Conservation (phyloP, 2,797 vertebrate species). For the Propithecus perrieri region DNA sequence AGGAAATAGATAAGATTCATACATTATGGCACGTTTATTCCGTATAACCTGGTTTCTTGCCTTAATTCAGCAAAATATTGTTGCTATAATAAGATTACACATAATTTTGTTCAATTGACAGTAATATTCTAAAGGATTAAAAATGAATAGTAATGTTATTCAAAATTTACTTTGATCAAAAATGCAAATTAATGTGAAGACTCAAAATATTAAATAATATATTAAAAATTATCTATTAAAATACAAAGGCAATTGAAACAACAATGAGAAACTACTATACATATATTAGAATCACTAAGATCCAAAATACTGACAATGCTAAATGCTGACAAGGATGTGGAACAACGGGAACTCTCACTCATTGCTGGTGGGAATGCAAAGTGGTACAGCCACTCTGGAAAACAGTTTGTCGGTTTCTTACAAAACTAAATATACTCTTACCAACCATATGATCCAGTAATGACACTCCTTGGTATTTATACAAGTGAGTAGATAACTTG, state of each 20-base stretch:
- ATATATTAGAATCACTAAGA: background rate
- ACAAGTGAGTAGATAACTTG: background rate
- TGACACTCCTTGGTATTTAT: background rate
- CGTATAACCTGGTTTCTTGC: background rate
- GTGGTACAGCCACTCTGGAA: background rate
- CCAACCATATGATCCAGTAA: background rate
- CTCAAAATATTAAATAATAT: background rate
- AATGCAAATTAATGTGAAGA: background rate
- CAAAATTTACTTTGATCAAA: background rate
- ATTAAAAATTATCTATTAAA: background rate
- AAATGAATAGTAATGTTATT: background rate
- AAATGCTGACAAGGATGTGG: background rate
- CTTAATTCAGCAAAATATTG: background rate
- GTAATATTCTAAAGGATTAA: background rate
- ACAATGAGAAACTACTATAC: background rate
- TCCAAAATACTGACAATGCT: background rate
- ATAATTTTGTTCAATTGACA: background rate
- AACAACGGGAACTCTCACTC: background rate
- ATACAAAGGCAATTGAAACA: background rate
- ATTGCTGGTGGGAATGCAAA: background rate
- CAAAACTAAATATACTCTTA: background rate
- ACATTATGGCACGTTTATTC: background rate
- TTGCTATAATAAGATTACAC: background rate
- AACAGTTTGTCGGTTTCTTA: background rate
- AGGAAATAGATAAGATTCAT: background rate